Conservation (phyloP, 2,888 invertebrate genomes). For the Leucania comma region DNA sequence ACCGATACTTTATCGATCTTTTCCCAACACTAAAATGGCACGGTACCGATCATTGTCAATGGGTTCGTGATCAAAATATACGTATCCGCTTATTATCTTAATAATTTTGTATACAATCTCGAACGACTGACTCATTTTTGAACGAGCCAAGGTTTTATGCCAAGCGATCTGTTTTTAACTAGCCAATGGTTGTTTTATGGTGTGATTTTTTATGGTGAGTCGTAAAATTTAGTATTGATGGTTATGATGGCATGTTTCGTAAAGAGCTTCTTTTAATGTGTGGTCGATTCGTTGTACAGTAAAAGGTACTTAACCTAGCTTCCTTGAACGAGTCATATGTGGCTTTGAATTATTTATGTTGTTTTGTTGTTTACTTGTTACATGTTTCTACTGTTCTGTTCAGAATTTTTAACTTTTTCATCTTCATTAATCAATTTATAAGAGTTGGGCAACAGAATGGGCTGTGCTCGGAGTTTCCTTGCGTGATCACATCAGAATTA, state of each 20-base stretch:
- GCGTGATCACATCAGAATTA: too few species aligned
- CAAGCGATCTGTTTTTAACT: slow-evolving; percentile 78
- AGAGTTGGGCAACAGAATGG: too few species aligned
- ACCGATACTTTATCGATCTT: slow-evolving; percentile 26
- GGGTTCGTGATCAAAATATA: slow-evolving; percentile 90
- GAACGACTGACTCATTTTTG: slow-evolving; percentile 88
- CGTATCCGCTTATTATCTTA: slow-evolving; percentile 90
- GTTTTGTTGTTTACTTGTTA: slow-evolving; percentile 24
- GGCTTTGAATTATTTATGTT: slow-evolving; percentile 33
- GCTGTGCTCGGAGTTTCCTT: too few species aligned
- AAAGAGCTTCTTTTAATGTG: slow-evolving; percentile 52
- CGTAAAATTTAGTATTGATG: slow-evolving; percentile 59
- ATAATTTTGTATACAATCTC: slow-evolving; percentile 89
- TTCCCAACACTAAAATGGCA: slow-evolving; percentile 75
- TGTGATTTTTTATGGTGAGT: slow-evolving; percentile 59
- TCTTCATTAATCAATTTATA: slow-evolving; percentile 6
- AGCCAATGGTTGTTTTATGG: slow-evolving; percentile 62
- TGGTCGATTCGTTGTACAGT: slow-evolving; percentile 52
- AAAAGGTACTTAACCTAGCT: slow-evolving; percentile 26
- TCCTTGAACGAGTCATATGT: slow-evolving; percentile 35
- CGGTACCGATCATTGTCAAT: slow-evolving; percentile 90
- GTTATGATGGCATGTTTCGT: slow-evolving; percentile 55
- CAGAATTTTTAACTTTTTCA: slow-evolving; percentile 27
- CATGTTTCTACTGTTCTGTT: slow-evolving; percentile 12
- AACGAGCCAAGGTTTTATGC: slow-evolving; percentile 83